These are phyloP conservation scores for Oasisia sp. DNA, from an alignment of 2,888 invertebrate genomes.

Conservation along the genomic window DNA sequence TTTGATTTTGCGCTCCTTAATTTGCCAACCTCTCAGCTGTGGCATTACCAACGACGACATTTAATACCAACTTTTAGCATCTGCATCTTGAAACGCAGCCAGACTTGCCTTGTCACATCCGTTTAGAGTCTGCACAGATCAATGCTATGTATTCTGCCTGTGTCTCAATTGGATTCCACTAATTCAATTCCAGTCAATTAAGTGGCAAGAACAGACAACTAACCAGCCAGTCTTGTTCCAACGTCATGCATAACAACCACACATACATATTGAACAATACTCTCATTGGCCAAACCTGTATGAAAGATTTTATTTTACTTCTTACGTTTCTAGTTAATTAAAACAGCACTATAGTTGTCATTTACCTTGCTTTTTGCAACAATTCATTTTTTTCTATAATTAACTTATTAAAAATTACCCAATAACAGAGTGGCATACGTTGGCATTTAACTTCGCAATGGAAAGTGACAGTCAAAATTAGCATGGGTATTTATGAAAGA, in stretches of 20 bases:
- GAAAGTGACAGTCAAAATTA: no score
- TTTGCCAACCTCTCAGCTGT: neutral
- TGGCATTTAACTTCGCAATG: no score
- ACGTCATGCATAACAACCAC: neutral
- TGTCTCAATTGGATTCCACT: conserved; percentile 3
- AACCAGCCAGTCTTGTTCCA: neutral
- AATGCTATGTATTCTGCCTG: neutral
- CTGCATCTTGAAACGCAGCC: neutral
- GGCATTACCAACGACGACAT: neutral
- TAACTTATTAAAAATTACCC: no score
- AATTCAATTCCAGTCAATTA: conserved; percentile 3
- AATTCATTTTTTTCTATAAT: no score
- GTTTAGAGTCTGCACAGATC: neutral
- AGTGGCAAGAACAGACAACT: neutral
- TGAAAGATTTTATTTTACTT: no score
- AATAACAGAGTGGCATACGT: no score
- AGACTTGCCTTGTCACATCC: neutral
- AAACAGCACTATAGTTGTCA: no score
- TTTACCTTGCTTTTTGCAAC: no score
- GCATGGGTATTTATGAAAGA: no score
- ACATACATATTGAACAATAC: neutral
- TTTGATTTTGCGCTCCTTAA: neutral
- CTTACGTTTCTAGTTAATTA: no score
- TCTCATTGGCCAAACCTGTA: no score
- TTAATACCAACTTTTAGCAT: neutral